Evolutionary conservation across 2,113 vertebrate genomes (phyloP).

Genomic region (Dipodomys merriami): DNA sequence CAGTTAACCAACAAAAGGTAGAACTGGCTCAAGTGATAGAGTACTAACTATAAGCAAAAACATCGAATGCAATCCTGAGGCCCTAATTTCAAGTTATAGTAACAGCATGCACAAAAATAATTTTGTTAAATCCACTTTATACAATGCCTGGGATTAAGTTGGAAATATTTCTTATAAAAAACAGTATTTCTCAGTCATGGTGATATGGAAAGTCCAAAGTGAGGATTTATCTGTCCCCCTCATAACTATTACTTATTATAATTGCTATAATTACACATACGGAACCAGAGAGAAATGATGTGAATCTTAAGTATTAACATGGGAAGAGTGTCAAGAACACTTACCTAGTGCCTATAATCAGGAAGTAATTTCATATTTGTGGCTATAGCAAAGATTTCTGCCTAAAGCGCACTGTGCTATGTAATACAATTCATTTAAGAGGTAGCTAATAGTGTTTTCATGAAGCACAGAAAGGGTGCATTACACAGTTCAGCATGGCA

Average conservation of each 20-base stretch:
- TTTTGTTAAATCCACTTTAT: background rate
- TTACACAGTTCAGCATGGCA: background rate
- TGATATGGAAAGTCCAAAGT: background rate
- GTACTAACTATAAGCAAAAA: too few species aligned
- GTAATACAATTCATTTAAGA: background rate
- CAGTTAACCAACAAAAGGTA: too few species aligned
- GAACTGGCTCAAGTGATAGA: too few species aligned
- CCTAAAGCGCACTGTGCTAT: background rate
- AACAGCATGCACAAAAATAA: too few species aligned
- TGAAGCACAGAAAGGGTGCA: background rate
- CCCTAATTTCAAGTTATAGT: too few species aligned
- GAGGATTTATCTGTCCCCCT: background rate
- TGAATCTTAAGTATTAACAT: background rate
- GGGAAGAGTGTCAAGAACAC: background rate
- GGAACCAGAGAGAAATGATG: background rate
- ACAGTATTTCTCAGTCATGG: background rate
- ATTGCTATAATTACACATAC: background rate
- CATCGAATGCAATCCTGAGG: too few species aligned
- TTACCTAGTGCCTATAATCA: background rate
- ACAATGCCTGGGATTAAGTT: background rate
- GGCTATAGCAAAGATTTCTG: background rate
- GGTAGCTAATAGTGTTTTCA: background rate
- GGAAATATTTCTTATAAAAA: background rate
- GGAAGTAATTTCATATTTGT: conserved; percentile 21
- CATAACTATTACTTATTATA: background rate